Base-by-base conservation (phyloP, 2,888 invertebrate species). In the Philopedon plagiatum region DNA sequence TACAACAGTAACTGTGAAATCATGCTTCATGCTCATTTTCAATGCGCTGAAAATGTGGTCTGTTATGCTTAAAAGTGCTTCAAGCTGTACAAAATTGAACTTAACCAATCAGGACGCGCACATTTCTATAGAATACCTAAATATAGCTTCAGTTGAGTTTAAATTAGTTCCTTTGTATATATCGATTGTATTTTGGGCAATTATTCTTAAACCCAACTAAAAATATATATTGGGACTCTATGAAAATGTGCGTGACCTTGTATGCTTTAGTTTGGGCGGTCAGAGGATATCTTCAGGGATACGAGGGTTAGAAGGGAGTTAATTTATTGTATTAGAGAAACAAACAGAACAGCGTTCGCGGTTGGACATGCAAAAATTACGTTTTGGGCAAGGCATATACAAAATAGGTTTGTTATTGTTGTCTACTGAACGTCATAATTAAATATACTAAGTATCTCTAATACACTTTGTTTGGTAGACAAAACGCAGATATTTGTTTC, bases 11-110 rank as follows among this genome's bases (percentile, higher is more conserved):
- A 23, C 46, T 8, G 29, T 29, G 18, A 54, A 26, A 13, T 41
- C 56, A 57, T 67, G 67, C 67, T 60, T 49, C 67, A 67, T 60
- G 67, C 67, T 60, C 23, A 60, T 18, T 19, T 46, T 9, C 11
- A 46, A 46, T 46, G 21, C 44, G 5, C 8, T n/a, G n/a, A n/a
- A n/a, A n/a, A n/a, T n/a, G n/a, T n/a, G n/a, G 21, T 46, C 46
- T 29, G 13, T 54, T 29, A 46, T 54, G 9, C 29, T 54, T 29
- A 15, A 21, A 32, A 60, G 60, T 67, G 49, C 67, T 49, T 54
- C 34, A 58, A 46, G 58, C 44, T 66, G 66, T 49, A 58, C 37
- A 66, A 66, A 37, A 21, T 23, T 54, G 21, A 39, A 37, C 21
- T 58, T 11, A 39, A 37, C 39, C 32, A 23, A 18, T 23, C 29